Evolutionary conservation across 2,797 vertebrate genomes (phyloP).

Genomic region (Fistularia commersonii): DNA sequence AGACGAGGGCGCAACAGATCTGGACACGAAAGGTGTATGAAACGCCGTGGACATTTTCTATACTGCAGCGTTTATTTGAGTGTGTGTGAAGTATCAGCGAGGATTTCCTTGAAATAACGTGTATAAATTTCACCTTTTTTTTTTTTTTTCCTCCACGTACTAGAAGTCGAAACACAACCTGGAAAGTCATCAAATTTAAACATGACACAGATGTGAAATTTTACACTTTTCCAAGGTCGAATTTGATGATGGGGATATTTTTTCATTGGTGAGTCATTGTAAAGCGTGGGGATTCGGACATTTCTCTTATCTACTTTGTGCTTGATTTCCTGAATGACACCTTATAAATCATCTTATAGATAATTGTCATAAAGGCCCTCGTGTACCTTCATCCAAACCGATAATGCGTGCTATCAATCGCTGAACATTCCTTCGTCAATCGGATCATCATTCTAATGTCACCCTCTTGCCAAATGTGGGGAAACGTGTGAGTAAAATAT

Average conservation of each 20-base stretch:
- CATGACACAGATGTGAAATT: conserved; percentile 61
- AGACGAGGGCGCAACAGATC: conserved; percentile 34
- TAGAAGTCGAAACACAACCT: too few species aligned
- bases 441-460: too few species aligned
- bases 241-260: conserved; percentile 45
- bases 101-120: too few species aligned
- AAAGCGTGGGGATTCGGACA: conserved; percentile 21
- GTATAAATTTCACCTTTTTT: too few species aligned
- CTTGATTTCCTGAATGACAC: conserved; percentile 9
- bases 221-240: conserved; percentile 46
- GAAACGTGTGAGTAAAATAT: too few species aligned
- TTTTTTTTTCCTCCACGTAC: too few species aligned
- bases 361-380: too few species aligned
- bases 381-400: too few species aligned
- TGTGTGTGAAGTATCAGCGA: neutral
- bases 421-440: too few species aligned
- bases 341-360: conserved; percentile 8
- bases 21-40: conserved; percentile 31
- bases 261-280: conserved; percentile 7
- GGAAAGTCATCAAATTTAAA: too few species aligned
- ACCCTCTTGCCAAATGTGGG: too few species aligned
- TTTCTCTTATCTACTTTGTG: conserved; percentile 9
- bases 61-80: conserved; percentile 16
- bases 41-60: conserved; percentile 31
- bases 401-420: too few species aligned